Evolutionary conservation across 2,888 invertebrate genomes (phyloP), one percentile per base, ranked within the genome.

Genomic region (Microctonus aethiopoides): DNA sequence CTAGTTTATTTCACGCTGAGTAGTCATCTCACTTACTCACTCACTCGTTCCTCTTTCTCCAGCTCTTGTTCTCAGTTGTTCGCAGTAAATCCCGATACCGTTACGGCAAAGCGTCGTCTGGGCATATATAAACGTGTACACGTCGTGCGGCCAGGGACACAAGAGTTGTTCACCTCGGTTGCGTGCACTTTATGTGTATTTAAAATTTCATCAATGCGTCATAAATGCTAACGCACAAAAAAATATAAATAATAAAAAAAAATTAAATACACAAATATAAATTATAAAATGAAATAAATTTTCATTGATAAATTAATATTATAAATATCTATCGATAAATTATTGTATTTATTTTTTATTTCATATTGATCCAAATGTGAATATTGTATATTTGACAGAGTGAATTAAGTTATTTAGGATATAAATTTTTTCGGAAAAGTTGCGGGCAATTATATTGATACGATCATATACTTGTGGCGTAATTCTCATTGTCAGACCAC

Each of bases 41-140:
- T 46, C 13, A 16, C n/a, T 5, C 24, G 9, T n/a, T 10, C 54
- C 16, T 5, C 32, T 26, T 57, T 5, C 29, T 34, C 32, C 32
- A 46, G 16, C 34, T 57, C 34, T 56, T n/a, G 26, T 54, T 29
- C 52, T 51, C 22, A 36, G 20, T 39, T 16, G 65, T 54, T 63
- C 41, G 13, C 32, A 29, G 62, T 56, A 52, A 46, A 52, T 60
- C 65, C 46, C 36, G 24, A 69, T 69, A 65, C 69, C 64, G 69
- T 69, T 69, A 65, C 26, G 36, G 46, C 46, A 7, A 65, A 32
- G 36, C 34, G 63, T 65, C 32, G 62, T 46, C 41, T 51, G 46
- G 24, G 11, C 60, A 46, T 39, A 46, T 39, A 67, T 57, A 59
- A 20, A 26, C 20, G 22, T 22, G 29, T 56, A 56, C 36, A 57